phyloP scores from a whole-genome alignment of 2,888 invertebrate species.

The Odontothrips loti region DNA sequence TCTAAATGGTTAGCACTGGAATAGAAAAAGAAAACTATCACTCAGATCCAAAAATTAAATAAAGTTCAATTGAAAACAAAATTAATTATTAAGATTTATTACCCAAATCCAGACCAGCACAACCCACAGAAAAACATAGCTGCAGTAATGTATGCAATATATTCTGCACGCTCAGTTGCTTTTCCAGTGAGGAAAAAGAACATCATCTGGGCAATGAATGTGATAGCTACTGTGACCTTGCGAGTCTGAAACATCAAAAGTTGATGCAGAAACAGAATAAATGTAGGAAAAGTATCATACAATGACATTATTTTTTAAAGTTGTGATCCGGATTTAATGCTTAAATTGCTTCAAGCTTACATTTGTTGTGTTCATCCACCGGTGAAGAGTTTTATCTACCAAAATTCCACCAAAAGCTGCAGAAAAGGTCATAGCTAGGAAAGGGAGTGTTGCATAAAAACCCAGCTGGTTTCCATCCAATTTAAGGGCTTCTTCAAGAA shows the following conservation, averaged over 20 bases:
- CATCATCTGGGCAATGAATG: slow-evolving; percentile 50
- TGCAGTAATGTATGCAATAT: slow-evolving; percentile 50
- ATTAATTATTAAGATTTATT: slow-evolving; percentile 10
- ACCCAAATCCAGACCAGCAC: slow-evolving; percentile 43
- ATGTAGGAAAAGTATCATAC: too few species aligned
- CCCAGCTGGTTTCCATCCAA: slow-evolving; percentile 48
- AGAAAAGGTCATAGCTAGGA: slow-evolving; percentile 53
- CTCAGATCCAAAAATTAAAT: not conserved
- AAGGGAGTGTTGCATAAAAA: slow-evolving; percentile 52
- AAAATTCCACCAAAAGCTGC: slow-evolving; percentile 50
- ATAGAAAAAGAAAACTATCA: slow-evolving; percentile 29
- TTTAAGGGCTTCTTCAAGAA: slow-evolving; percentile 40
- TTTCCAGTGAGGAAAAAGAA: slow-evolving; percentile 51
- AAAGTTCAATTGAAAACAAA: not conserved
- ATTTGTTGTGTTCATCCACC: not conserved
- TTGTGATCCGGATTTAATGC: too few species aligned
- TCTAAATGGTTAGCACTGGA: slow-evolving; percentile 59
- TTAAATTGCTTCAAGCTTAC: slow-evolving; percentile 26
- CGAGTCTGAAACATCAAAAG: slow-evolving; percentile 45
- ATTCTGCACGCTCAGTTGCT: slow-evolving; percentile 43
- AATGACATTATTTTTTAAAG: too few species aligned
- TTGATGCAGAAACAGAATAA: not conserved
- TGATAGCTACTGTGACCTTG: slow-evolving; percentile 52
- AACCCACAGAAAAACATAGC: slow-evolving; percentile 53
- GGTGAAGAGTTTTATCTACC: slow-evolving; percentile 45